Evolutionary conservation across 2,113 vertebrate species (phyloP).

Genomic region (Stictonetta naevosa): DNA sequence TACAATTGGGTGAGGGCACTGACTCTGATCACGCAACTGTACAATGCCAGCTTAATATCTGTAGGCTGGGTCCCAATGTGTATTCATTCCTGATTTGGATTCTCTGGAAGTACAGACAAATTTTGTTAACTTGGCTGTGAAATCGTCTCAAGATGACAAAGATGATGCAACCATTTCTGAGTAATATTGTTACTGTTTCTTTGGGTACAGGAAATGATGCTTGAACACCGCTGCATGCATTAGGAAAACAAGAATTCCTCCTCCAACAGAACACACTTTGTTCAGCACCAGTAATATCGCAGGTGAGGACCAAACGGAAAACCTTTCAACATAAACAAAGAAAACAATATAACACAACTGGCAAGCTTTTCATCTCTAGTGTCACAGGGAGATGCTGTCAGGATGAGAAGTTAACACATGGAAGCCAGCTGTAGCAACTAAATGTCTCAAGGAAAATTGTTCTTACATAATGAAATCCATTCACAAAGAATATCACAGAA

Average conservation of each 20-base stretch:
- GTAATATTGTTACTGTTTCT: conserved; percentile 6
- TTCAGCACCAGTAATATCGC: neutral
- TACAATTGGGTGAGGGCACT: neutral
- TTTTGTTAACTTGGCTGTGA: neutral
- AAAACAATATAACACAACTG: conserved; percentile 6
- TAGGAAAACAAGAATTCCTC: neutral
- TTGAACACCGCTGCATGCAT: neutral
- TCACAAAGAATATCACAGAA: conserved; percentile 7
- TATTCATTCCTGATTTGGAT: neutral
- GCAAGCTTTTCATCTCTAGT: conserved; percentile 29
- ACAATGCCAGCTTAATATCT: neutral
- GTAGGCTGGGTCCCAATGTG: neutral
- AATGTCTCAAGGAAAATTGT: conserved; percentile 12
- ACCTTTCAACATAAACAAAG: conserved; percentile 25
- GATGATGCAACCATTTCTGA: neutral
- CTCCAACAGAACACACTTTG: neutral
- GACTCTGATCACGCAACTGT: neutral
- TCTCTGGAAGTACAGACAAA: neutral
- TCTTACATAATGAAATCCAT: conserved; percentile 44
- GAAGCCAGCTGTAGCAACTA: conserved; percentile 52
- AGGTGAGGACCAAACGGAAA: conserved; percentile 37
- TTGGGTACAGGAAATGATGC: conserved; percentile 5
- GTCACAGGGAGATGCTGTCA: neutral
- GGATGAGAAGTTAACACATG: conserved; percentile 15
- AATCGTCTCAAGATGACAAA: neutral